phyloP scores from a whole-genome alignment of 2,888 invertebrate genomes.

The Drosophila recens region DNA sequence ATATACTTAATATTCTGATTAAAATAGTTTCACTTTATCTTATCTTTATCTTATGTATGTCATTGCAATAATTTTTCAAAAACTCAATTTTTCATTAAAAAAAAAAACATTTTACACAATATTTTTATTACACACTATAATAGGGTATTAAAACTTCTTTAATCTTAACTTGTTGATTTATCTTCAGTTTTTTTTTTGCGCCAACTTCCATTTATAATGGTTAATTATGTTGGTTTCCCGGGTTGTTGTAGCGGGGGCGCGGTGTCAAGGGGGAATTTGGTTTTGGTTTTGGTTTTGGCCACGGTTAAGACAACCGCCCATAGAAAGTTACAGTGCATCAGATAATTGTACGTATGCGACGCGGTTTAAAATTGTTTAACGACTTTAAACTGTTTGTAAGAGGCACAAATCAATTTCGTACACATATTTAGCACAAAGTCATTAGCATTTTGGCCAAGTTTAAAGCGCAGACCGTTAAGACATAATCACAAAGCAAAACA shows the following conservation, averaged over 20 bases:
- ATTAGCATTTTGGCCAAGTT: conserved; percentile 32
- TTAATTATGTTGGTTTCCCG: conserved; percentile 42
- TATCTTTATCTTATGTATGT: background rate
- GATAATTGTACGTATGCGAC: conserved; percentile 24
- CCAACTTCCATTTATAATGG: conserved; percentile 40
- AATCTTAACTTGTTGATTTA: background rate
- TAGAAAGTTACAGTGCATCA: conserved; percentile 53
- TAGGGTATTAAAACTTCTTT: conserved; percentile 5
- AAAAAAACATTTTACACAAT: too few species aligned
- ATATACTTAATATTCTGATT: background rate
- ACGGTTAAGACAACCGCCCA: conserved; percentile 30
- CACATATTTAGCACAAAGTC: conserved; percentile 20
- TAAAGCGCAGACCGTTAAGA: conserved; percentile 35
- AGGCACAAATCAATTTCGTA: background rate
- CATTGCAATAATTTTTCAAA: too few species aligned
- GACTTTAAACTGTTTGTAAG: conserved; percentile 10
- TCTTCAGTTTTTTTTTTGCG: conserved; percentile 19
- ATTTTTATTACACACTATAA: background rate
- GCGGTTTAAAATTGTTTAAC: conserved; percentile 7
- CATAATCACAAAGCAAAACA: conserved; percentile 22
- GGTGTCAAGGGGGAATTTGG: conserved; percentile 13
- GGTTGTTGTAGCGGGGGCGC: conserved; percentile 11
- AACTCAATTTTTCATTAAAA: too few species aligned
- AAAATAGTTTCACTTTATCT: background rate
- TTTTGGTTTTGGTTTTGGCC: conserved; percentile 28